Conservation (phyloP, 2,888 invertebrate genomes). For the Nesidiocoris tenuis region DNA sequence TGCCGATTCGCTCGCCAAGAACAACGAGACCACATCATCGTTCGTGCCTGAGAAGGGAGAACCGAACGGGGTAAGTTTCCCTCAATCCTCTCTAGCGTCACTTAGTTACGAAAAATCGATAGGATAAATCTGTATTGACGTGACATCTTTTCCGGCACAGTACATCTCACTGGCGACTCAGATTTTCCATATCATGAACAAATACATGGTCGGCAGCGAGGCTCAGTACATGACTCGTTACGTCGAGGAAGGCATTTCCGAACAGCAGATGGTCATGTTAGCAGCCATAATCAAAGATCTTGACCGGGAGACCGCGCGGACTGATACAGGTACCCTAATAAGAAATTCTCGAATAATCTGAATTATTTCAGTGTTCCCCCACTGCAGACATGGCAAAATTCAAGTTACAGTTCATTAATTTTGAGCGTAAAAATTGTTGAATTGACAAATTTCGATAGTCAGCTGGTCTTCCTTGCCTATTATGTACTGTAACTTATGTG, state of each 20-base stretch:
- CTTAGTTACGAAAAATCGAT: too few species aligned
- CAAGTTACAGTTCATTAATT: too few species aligned
- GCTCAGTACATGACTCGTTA: conserved; percentile 68
- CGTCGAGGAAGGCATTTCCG: conserved; percentile 71
- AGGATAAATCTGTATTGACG: too few species aligned
- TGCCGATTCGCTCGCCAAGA: conserved; percentile 44
- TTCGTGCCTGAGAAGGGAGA: conserved; percentile 76
- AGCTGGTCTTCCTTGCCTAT: too few species aligned
- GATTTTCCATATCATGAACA: conserved; percentile 82
- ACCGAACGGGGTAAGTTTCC: conserved; percentile 65
- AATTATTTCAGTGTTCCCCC: too few species aligned
- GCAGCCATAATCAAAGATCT: conserved; percentile 87
- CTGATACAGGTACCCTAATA: conserved; percentile 64
- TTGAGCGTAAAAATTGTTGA: too few species aligned
- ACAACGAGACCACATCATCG: conserved; percentile 54
- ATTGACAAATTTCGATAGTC: too few species aligned
- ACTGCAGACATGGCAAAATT: too few species aligned
- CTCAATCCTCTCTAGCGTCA: too few species aligned
- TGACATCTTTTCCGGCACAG: too few species aligned
- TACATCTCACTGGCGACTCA: conserved; percentile 84
- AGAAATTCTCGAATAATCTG: too few species aligned
- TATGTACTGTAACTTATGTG: too few species aligned
- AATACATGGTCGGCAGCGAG: conserved; percentile 71
- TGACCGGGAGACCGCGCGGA: conserved; percentile 82
- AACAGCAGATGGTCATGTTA: conserved; percentile 84